These are phyloP conservation scores for Colossoma macropomum DNA, from an alignment of 2,113 vertebrate genomes.

Conservation along the genomic window DNA sequence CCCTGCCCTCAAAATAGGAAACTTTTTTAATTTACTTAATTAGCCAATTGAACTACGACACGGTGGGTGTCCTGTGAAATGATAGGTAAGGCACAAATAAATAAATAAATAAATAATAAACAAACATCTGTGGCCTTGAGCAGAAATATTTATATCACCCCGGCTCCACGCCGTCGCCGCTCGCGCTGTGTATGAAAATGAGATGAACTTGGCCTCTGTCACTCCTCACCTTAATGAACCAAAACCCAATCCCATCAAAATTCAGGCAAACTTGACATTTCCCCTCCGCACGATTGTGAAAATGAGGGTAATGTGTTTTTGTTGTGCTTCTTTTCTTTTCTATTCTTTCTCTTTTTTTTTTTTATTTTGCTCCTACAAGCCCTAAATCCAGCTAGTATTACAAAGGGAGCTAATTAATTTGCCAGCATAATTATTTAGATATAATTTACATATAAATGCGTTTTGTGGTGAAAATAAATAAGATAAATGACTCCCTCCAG, in stretches of 20 bases:
- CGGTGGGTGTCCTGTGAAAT: conserved; percentile 1
- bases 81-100: conserved; percentile 1
- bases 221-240: conserved; percentile 65
- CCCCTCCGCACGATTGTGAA: conserved; percentile 55
- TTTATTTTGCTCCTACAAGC: conserved; percentile 64
- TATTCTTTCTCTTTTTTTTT: conserved; percentile 47
- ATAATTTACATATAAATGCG: conserved; percentile 94
- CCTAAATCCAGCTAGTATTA: conserved; percentile 65
- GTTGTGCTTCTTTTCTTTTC: conserved; percentile 51
- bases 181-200: conserved; percentile 57
- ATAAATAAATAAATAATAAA: not conserved
- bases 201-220: conserved; percentile 55
- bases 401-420: conserved; percentile 76
- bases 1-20: not conserved
- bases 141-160: conserved; percentile 32
- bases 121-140: conserved; percentile 27
- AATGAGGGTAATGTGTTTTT: conserved; percentile 57
- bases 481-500: conserved; percentile 82
- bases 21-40: conserved; percentile 26
- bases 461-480: conserved; percentile 73
- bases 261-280: conserved; percentile 73
- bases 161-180: not conserved
- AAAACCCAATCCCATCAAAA: conserved; percentile 64
- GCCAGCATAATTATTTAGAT: conserved; percentile 83
- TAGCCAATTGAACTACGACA: conserved; percentile 14